Base-by-base conservation (phyloP, 92 coral and sea anemone genomes). In the Bergia sp. region DNA sequence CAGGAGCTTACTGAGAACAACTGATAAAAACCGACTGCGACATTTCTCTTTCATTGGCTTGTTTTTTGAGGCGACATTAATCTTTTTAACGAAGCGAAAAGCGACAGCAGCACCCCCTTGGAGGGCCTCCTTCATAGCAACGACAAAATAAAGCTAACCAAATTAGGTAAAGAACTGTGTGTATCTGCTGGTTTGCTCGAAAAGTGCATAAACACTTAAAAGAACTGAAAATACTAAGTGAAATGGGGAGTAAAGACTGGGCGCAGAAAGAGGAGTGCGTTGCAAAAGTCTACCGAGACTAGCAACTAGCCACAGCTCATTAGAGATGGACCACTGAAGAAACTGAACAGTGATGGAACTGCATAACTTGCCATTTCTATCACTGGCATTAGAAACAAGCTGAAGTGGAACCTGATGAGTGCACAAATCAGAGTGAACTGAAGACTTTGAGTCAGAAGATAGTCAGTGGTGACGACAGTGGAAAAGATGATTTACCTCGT, bases 161-260 rank as follows among this genome's bases (percentile, higher is more conserved):
- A 79, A 64, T 86, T 86, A 57, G 53, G 90, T 79, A 86, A 86
- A 86, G 88, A 41, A 43, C 77, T 90, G 76, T 85, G 90, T 77
- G 80, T 64, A 44, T 23, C 86, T 40, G 6, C 66, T 11, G 76
- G 41, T 85, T 85, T 90, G 61, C 71, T 81, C 73, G 72, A 89
- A 82, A 49, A 82, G 71, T 89, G 80, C 71, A 81, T 81, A 21
- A 82, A 72, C 92, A 80, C 85, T 80, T 29, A 4, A 66, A 80
- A 45, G 85, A 80, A 23, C 85, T 80, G 4, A 80, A 80, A 41
- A 47, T 47, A 9, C 40, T 80, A 64, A 45, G 37, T 41, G 85
- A 80, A 40, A 80, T 80, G 67, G 13, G 65, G 61, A 36, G 20
- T n/a, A 55, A 38, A 37, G 65, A 80, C 12, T 29, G 66, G 66